These are phyloP conservation scores for Tricholauxania praeusta DNA, from an alignment of 2,888 invertebrate species.

Conservation along the genomic window DNA sequence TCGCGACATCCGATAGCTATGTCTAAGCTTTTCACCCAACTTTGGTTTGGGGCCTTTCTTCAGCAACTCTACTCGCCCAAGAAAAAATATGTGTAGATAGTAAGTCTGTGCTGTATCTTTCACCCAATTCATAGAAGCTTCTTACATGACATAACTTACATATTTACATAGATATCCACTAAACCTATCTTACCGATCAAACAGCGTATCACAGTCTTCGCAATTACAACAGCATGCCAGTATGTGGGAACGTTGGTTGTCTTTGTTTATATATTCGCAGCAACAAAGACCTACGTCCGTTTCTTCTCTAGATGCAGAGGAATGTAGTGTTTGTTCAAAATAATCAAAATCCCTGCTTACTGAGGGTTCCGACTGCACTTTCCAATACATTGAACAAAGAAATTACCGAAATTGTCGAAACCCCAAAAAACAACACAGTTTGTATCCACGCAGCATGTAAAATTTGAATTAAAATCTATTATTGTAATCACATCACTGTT, in stretches of 20 bases:
- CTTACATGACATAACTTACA: no score
- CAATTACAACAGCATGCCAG: constrained; percentile 74
- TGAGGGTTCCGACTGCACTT: no score
- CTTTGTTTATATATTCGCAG: constrained; percentile 72
- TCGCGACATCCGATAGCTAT: no score
- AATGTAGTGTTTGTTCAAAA: constrained; percentile 4
- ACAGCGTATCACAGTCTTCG: constrained; percentile 71
- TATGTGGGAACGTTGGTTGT: constrained; percentile 69
- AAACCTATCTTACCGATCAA: constrained; percentile 68
- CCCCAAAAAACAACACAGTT: not conserved
- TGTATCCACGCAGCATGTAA: constrained; percentile 24
- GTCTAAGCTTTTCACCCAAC: no score
- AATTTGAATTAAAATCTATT: constrained; percentile 19
- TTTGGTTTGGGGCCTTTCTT: no score
- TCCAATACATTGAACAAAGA: not conserved
- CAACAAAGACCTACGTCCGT: constrained; percentile 69
- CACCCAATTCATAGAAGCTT: no score
- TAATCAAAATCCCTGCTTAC: constrained; percentile 1
- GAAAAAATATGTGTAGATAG: no score
- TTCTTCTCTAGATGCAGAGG: constrained; percentile 41
- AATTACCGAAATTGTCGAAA: not conserved
- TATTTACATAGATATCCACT: no score
- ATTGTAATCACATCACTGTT: not conserved
- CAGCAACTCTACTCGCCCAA: no score
- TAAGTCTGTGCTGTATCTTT: no score